These are phyloP conservation scores for Parnassius apollo DNA, from an alignment of 2,888 invertebrate species.

Conservation along the genomic window DNA sequence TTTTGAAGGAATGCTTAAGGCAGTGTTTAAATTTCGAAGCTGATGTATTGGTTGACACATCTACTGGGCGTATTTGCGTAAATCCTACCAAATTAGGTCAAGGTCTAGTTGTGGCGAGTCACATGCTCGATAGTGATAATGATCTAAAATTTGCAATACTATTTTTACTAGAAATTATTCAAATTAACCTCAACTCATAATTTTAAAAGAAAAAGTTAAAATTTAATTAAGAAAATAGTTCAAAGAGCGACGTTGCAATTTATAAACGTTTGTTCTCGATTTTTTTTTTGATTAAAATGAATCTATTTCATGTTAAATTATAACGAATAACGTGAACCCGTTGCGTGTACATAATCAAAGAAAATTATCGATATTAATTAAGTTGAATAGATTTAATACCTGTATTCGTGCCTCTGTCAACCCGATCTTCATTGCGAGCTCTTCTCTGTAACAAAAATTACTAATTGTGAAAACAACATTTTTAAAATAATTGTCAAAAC, in stretches of 20 bases:
- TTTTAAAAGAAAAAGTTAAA: not conserved
- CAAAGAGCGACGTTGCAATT: not conserved
- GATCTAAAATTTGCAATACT: no score
- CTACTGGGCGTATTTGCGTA: no score
- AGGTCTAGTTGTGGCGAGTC: no score
- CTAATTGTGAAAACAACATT: no score
- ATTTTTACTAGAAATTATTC: no score
- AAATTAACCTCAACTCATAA: not conserved
- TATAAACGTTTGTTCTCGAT: not conserved
- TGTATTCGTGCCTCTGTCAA: slow-evolving; percentile 96
- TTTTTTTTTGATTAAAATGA: slow-evolving; percentile 8
- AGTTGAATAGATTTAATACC: slow-evolving; percentile 78
- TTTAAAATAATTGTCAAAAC: no score
- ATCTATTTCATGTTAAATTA: slow-evolving; percentile 7
- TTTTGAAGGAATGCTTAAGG: no score
- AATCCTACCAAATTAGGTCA: no score
- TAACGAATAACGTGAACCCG: slow-evolving; percentile 31
- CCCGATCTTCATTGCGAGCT: slow-evolving; percentile 96
- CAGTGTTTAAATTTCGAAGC: no score
- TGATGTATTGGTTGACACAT: no score
- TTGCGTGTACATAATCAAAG: slow-evolving; percentile 18
- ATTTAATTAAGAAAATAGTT: slow-evolving; percentile 4
- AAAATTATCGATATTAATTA: slow-evolving; percentile 26
- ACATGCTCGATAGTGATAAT: no score
- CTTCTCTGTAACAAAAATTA: slow-evolving; percentile 88